Base-by-base conservation (phyloP, 2,888 invertebrate species). In the Macaria notata region DNA sequence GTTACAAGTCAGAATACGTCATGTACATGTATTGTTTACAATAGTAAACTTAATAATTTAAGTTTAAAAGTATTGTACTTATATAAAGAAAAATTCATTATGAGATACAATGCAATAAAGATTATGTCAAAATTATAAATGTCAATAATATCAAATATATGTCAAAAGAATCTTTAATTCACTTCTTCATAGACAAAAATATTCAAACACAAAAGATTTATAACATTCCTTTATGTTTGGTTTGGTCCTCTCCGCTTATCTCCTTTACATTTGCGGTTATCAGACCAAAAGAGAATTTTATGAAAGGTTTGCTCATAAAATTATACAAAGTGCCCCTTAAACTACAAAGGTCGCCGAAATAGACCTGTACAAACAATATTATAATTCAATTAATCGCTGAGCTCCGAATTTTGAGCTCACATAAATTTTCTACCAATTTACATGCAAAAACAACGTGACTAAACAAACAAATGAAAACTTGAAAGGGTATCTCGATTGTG, bases 401-500 rank as follows among this genome's bases (percentile, higher is more conserved):
- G 8, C 41, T 9, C 47, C 36, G 31, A 49, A 52, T 49, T 56
- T 71, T 68, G 62, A 69, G 66, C 65, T 56, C 61, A 64, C 59
- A 65, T 65, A 66, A 71, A 70, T 71, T 74, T 75, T 69, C 71
- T 72, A 38, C 46, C 49, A 36, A 72, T 78, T 80, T 81, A 76
- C 73, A 71, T 74, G 73, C 71, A 59, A 65, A 59, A 59, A 68
- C 67, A 70, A 75, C 75, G 76, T 79, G 76, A 76, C 78, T 75
- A 76, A 71, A 75, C 73, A 78, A 80, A 79, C 77, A 78, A 76
- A 73, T 61, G 56, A 63, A 59, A 71, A 68, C 71, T 73, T 75
- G 75, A 79, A 81, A 83, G 76, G 80, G 76, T 72, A 65, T 60
- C 61, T 44, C 73, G 79, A 81, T 80, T 80, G 76, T 76, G 76